Evolutionary conservation across 2,113 vertebrate species (phyloP), one percentile per base, ranked within the genome.

Genomic region (Phaetusa simplex): DNA sequence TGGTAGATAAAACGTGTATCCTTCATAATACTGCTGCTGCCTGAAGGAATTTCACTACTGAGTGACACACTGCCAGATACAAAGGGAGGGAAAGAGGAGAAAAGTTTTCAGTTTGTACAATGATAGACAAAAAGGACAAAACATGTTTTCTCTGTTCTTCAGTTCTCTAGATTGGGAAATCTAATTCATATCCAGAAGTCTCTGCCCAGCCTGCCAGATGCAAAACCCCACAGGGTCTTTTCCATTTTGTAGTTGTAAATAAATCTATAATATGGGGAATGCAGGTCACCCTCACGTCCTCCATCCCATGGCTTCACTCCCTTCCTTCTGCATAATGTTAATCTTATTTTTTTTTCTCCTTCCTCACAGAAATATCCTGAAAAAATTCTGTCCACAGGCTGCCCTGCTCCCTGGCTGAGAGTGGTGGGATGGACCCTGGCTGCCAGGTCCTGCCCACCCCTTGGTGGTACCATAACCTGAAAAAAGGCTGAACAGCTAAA

Each of bases 301-400:
- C 14, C 4, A 12, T 45, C 27, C 18, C 19, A 13, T 42, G 8
- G 21, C 4, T 65, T 30, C 11, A 27, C 8, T 80, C 17, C 12
- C 5, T 86, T 84, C 23, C 49, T n/a, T n/a, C 32, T 86, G 15
- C 8, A 26, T 12, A 80, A n/a, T 2, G 1, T 14, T 62, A 40
- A 21, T 6, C 4, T 17, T 17, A 7, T 4, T 5, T 8, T 3
- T 9, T 22, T 14, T 55, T 8, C 9, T 2, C 7, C 1, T 66
- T 34, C 21, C 58, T 61, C n/a, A 64, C 32, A 79, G 56, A 76
- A 86, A 56, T 6, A 65, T 56, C 20, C 30, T 26, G 6, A 71
- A 86, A 86, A 70, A 38, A 21, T 11, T 82, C 30, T 86, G 14
- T 2, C 15, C 14, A 12, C 22, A 32, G 7, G 4, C 16, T 45